Percentiles rank a stretch among this genome's conserved stretches.
phyloP scores from a whole-genome alignment of 2,888 invertebrate genomes.

The Scelioninae gen. 2 region DNA sequence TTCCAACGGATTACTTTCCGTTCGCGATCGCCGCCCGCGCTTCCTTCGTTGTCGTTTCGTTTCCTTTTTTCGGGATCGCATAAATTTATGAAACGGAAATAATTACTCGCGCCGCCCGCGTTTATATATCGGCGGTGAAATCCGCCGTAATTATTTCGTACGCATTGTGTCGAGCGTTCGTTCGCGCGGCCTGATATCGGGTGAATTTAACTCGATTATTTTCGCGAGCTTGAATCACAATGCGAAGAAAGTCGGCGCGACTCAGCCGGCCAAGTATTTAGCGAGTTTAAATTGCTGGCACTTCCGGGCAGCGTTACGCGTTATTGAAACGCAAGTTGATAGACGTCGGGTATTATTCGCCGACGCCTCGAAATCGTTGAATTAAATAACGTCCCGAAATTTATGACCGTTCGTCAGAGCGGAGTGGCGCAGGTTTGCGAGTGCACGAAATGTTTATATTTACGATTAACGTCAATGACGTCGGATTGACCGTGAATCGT shows the following conservation, averaged over 20 bases:
- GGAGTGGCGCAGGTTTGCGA: too few species aligned
- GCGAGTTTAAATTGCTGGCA: constrained; percentile 2
- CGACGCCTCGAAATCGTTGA: neutral
- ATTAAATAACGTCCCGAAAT: constrained; percentile 21
- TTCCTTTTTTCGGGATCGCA: constrained; percentile 5
- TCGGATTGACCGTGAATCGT: too few species aligned
- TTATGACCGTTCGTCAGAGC: neutral
- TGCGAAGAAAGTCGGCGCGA: constrained; percentile 16
- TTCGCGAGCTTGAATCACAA: constrained; percentile 14
- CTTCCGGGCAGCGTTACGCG: constrained; percentile 2
- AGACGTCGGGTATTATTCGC: neutral
- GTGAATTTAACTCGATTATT: constrained; percentile 28
- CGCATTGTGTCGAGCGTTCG: constrained; percentile 25
- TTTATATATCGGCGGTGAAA: constrained; percentile 29
- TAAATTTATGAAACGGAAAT: constrained; percentile 45
- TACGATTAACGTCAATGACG: too few species aligned
- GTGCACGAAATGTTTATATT: too few species aligned
- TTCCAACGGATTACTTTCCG: constrained; percentile 5
- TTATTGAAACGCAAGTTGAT: constrained; percentile 11
- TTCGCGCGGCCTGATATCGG: neutral
- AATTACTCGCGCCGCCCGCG: constrained; percentile 28
- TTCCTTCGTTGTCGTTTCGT: neutral
- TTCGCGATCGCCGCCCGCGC: neutral
- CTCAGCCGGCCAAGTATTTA: constrained; percentile 8
- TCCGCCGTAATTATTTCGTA: constrained; percentile 32